Conservation (phyloP, 2,113 vertebrate genomes). For the Siphamia tubifer region DNA sequence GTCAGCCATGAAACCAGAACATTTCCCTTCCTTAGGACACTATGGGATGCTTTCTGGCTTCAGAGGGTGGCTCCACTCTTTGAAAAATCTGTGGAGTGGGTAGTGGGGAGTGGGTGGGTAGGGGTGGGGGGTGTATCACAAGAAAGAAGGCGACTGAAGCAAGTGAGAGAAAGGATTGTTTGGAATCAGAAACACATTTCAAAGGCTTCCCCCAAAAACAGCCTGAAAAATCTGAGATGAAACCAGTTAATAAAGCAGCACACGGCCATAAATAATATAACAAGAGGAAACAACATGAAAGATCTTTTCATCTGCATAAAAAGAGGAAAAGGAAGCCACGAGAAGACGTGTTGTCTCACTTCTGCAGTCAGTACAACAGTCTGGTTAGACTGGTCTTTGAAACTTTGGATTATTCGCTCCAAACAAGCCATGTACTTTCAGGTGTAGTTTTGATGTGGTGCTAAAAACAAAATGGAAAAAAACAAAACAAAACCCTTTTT, state of each 20-base stretch:
- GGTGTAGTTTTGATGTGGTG: neutral
- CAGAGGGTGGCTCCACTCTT: slow-evolving; percentile 55
- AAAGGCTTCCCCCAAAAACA: slow-evolving; percentile 72
- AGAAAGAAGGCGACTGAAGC: slow-evolving; percentile 56
- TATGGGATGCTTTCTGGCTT: slow-evolving; percentile 59
- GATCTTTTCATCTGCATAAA: slow-evolving; percentile 72
- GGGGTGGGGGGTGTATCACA: slow-evolving; percentile 25
- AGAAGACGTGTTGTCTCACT: slow-evolving; percentile 17
- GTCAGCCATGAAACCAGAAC: slow-evolving; percentile 52
- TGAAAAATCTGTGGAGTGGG: slow-evolving; percentile 71
- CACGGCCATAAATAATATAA: slow-evolving; percentile 77
- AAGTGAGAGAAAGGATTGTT: slow-evolving; percentile 66
- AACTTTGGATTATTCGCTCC: slow-evolving; percentile 37
- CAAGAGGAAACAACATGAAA: slow-evolving; percentile 80
- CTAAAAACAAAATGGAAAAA: neutral
- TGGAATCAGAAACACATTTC: slow-evolving; percentile 75
- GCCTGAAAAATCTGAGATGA: slow-evolving; percentile 72
- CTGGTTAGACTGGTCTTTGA: slow-evolving; percentile 55
- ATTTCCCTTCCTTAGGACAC: slow-evolving; percentile 64
- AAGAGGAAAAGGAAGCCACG: slow-evolving; percentile 40
- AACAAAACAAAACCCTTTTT: neutral
- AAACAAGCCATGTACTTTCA: slow-evolving; percentile 14
- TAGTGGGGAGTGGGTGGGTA: slow-evolving; percentile 9
- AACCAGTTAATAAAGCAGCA: slow-evolving; percentile 72
- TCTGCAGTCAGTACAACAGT: slow-evolving; percentile 44